A percentile compares a stretch with the other conserved stretches of the same genome.
phyloP scores from a whole-genome alignment of 2,888 invertebrate species.

The Auanema freiburgensis region DNA sequence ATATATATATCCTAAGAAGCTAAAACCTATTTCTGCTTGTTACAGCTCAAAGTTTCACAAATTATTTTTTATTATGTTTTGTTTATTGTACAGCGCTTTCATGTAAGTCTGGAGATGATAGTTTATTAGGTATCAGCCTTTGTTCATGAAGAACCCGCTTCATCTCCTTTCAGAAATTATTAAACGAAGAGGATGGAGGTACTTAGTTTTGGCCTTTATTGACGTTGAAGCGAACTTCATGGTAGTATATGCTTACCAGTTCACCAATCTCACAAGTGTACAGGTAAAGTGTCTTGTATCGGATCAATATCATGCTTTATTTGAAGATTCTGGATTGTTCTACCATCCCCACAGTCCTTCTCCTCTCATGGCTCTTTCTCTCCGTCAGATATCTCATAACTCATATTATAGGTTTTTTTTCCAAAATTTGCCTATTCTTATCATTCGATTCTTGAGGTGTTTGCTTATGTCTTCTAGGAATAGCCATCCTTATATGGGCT shows the following conservation, averaged over 20 bases:
- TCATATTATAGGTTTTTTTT: constrained; percentile 37
- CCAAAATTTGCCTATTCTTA: neutral
- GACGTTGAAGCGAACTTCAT: constrained; percentile 86
- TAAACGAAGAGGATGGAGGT: constrained; percentile 58
- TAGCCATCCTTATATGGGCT: constrained; percentile 81
- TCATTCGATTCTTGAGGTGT: constrained; percentile 70
- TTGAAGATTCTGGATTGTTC: constrained; percentile 83
- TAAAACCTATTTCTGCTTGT: constrained; percentile 20
- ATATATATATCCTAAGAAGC: constrained; percentile 12
- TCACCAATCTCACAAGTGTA: constrained; percentile 76
- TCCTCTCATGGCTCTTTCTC: constrained; percentile 78
- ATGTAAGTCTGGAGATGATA: constrained; percentile 67
- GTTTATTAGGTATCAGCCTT: constrained; percentile 26
- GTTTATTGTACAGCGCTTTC: constrained; percentile 79
- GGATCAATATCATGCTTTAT: constrained; percentile 25
- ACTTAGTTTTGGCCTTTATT: constrained; percentile 77
- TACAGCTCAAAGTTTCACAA: constrained; percentile 78
- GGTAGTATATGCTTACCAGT: constrained; percentile 79
- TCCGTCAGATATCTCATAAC: constrained; percentile 73
- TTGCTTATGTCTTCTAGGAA: constrained; percentile 79
- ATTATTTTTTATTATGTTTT: constrained; percentile 78
- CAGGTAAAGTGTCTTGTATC: constrained; percentile 69
- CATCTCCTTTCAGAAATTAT: constrained; percentile 19
- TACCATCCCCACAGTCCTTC: constrained; percentile 80
- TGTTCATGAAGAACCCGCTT: no score